Base-by-base conservation (phyloP, 2,113 vertebrate genomes). In the Cepphus grylle region DNA sequence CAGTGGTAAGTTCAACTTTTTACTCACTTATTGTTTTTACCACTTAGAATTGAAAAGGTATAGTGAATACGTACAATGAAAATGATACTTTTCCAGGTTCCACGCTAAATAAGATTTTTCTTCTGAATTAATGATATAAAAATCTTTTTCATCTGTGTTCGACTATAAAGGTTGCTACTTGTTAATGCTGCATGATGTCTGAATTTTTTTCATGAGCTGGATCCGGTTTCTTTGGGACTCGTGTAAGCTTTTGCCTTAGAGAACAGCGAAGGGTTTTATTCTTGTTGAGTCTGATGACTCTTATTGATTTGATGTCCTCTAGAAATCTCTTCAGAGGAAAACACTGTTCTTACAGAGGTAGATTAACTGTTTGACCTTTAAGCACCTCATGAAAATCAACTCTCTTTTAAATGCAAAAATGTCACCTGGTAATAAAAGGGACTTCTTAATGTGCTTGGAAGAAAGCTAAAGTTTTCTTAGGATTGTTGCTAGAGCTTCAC, bases 281-380 rank as follows among this genome's bases (percentile, higher is more conserved):
- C 92, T 95, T 92, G 72, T 97, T 92, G 65, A 95, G 56, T 42
- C 84, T 92, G 94, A 97, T 96, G 88, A 73, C 34, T 63, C 76
- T 83, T 95, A 96, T 93, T 96, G 93, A 97, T 97, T 97, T 72
- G 90, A 96, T 96, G 93, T 94, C 91, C 88, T 95, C 82, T 36
- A 84, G 78, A 98, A 97, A 95, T 96, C 69, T 95, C 74, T 97
- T 97, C 95, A 94, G 95, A 97, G 83, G 80, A 80, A 97, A 96
- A 96, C 2, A 1, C 6, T 96, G 81, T 81, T 50, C 86, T 76
- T 95, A 86, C 81, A 79, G 53, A 95, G 73, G 85, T 95, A 97
- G 97, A 97, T 97, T 97, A 98, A 97, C 86, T 97, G 59, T 84
- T 92, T 94, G 96, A 97, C 91, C 96, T 97, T 94, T 97, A 94